Percentiles rank a stretch among this genome's conserved stretches.
Conservation (phyloP, 2,113 vertebrate genomes). For the Pomatorhinus ruficollis region DNA sequence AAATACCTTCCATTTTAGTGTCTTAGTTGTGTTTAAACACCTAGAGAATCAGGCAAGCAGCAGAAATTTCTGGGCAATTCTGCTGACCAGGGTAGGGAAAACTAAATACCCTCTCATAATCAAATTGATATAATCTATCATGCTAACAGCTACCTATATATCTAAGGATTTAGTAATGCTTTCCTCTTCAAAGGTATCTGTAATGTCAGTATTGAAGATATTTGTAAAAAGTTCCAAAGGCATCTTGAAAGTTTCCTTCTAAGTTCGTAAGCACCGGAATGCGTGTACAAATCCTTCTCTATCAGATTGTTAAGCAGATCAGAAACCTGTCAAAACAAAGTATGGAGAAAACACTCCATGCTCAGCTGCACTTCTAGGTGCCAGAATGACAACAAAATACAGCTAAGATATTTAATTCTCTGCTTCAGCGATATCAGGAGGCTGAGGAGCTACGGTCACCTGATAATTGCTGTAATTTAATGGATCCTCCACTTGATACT, state of each 20-base stretch:
- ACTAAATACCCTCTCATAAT: not conserved
- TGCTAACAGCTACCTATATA: not conserved
- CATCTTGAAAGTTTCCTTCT: not conserved
- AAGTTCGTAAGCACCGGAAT: rapidly evolving
- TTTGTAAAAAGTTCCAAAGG: not conserved
- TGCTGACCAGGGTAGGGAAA: not conserved
- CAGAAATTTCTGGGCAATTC: not conserved
- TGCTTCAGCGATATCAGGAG: not conserved
- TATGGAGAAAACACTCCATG: not conserved
- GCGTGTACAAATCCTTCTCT: not conserved
- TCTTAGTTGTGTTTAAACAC: not conserved
- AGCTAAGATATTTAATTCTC: not conserved
- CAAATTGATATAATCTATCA: not conserved
- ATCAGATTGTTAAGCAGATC: not conserved
- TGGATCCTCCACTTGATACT: not conserved
- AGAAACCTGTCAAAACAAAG: not conserved
- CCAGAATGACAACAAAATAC: not conserved
- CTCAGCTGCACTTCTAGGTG: not conserved
- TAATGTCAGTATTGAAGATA: rapidly evolving
- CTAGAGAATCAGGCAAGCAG: not conserved
- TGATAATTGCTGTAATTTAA: not conserved
- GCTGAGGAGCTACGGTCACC: not conserved
- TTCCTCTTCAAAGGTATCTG: not conserved
- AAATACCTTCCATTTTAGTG: not conserved
- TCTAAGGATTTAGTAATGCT: not conserved